Conservation (phyloP, 2,113 vertebrate species). For the Mobula hypostoma region DNA sequence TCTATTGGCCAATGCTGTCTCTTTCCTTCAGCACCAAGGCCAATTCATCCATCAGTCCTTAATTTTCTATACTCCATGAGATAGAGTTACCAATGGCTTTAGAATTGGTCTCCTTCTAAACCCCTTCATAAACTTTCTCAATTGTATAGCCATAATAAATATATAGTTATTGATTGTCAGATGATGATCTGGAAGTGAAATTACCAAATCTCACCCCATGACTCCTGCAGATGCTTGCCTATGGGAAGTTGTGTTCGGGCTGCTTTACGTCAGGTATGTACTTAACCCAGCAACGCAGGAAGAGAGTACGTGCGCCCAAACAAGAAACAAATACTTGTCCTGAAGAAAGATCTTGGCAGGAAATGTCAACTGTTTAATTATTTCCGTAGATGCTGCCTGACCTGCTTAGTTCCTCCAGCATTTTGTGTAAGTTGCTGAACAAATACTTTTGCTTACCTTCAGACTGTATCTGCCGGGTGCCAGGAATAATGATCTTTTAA, state of each 20-base stretch:
- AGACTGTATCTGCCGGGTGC: not conserved
- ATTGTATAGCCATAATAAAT: not conserved
- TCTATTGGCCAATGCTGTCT: too few species aligned
- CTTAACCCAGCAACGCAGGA: not conserved
- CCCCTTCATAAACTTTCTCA: not conserved
- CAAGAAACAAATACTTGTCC: not conserved
- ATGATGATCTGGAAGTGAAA: not conserved
- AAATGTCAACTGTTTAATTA: too few species aligned
- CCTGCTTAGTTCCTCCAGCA: too few species aligned
- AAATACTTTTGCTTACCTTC: slow-evolving; percentile 25
- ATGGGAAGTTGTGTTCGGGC: too few species aligned
- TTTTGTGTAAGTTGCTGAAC: not conserved
- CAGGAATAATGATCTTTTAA: slow-evolving; percentile 32
- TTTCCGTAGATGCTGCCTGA: too few species aligned
- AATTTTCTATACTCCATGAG: not conserved
- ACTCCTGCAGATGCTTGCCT: not conserved
- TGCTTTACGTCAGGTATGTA: not conserved
- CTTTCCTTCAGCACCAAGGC: too few species aligned
- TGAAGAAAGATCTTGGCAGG: too few species aligned
- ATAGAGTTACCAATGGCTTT: too few species aligned
- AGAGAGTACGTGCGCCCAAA: not conserved
- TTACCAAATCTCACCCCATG: not conserved
- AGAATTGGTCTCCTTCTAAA: not conserved
- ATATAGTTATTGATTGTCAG: not conserved
- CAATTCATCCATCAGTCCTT: not conserved